Evolutionary conservation across 2,113 vertebrate species (phyloP).

Genomic region (Lampris megalopsis): DNA sequence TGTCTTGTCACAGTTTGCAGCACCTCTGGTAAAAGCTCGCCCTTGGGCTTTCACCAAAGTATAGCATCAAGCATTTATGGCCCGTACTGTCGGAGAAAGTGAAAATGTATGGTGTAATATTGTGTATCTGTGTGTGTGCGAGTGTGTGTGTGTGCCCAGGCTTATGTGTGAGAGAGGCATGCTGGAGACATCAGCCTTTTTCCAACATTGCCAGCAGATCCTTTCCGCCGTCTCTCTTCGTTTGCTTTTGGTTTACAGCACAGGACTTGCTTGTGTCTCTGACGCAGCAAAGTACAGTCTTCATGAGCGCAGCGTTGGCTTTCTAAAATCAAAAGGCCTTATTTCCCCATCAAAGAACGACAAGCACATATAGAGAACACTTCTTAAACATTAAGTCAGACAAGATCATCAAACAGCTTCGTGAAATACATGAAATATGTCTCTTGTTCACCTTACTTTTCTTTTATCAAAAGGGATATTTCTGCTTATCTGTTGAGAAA

Average conservation of each 20-base stretch:
- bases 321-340: slow-evolving; percentile 24
- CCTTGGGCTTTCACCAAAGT: slow-evolving; percentile 65
- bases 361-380: slow-evolving; percentile 2
- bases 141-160: slow-evolving; percentile 7
- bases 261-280: background rate
- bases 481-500: no score
- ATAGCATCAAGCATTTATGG: slow-evolving; percentile 72
- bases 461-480: no score
- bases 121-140: slow-evolving; percentile 7
- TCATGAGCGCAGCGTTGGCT: slow-evolving; percentile 1
- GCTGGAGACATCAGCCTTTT: slow-evolving; percentile 9
- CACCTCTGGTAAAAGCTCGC: slow-evolving; percentile 77
- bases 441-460: no score
- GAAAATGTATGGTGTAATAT: slow-evolving; percentile 22
- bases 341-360: slow-evolving; percentile 17
- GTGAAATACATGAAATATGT: no score
- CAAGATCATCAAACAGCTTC: no score
- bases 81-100: slow-evolving; percentile 53
- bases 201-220: slow-evolving; percentile 15
- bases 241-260: slow-evolving; percentile 4
- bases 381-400: background rate
- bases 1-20: slow-evolving; percentile 61
- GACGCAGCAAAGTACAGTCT: background rate
- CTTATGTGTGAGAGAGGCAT: background rate
- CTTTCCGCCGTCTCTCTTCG: background rate